Evolutionary conservation across 2,888 invertebrate species (phyloP).

Genomic region (Ommatoiulus sabulosus): DNA sequence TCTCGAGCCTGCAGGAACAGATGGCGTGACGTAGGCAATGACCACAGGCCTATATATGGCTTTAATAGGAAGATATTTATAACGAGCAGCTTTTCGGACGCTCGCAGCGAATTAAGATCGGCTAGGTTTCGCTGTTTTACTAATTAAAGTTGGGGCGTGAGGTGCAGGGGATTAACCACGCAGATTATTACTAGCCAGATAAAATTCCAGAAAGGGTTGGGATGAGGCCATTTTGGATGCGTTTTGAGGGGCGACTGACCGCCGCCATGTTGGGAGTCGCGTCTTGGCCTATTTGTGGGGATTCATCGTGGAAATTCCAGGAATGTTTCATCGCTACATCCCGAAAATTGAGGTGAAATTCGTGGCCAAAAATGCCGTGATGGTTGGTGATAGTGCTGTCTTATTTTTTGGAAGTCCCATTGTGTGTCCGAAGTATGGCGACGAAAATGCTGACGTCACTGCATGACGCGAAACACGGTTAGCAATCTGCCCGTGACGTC

Average conservation of each 20-base stretch:
- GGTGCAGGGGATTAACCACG: background rate
- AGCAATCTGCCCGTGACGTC: too few species aligned
- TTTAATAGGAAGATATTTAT: background rate
- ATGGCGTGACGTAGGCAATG: constrained; percentile 28
- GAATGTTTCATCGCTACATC: too few species aligned
- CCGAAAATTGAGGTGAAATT: too few species aligned
- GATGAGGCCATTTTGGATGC: background rate
- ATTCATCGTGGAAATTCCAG: too few species aligned
- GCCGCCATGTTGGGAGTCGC: constrained; percentile 10
- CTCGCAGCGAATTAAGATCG: background rate
- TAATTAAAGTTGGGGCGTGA: background rate
- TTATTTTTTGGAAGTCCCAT: too few species aligned
- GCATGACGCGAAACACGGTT: too few species aligned
- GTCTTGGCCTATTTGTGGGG: too few species aligned
- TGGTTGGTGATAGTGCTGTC: too few species aligned
- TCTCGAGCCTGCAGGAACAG: background rate
- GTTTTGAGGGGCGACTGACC: background rate
- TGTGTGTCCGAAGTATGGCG: too few species aligned
- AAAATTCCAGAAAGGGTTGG: background rate
- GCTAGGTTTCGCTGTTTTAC: background rate
- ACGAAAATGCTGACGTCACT: too few species aligned
- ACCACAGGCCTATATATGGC: constrained; percentile 27
- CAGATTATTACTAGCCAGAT: background rate
- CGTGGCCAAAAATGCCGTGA: too few species aligned
- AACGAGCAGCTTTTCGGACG: background rate